phyloP scores from a whole-genome alignment of 2,888 invertebrate genomes.

The Eristalis pertinax region DNA sequence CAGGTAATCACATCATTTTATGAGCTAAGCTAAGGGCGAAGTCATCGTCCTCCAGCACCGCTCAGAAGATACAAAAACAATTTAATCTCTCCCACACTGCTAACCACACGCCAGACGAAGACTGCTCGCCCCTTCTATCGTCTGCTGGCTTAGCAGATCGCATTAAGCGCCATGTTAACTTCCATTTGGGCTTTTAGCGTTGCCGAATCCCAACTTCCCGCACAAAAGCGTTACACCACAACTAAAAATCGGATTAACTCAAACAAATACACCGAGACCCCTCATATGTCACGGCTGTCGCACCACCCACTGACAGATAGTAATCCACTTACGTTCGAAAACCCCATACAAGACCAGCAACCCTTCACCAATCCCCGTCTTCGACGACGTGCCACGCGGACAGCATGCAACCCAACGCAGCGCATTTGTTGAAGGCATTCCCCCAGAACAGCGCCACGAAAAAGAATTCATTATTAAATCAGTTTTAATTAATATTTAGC shows the following conservation, averaged over 20 bases:
- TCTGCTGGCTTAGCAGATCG: background rate
- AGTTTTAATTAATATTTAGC: conserved; percentile 79
- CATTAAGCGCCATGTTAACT: background rate
- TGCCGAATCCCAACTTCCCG: conserved; percentile 11
- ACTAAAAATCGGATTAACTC: conserved; percentile 51
- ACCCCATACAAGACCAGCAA: conserved; percentile 20
- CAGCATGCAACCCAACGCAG: background rate
- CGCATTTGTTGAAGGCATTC: conserved; percentile 41
- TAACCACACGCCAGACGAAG: background rate
- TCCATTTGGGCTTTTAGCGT: background rate
- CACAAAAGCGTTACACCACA: conserved; percentile 27
- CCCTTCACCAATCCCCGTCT: background rate
- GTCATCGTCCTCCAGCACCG: background rate
- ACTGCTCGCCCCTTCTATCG: background rate
- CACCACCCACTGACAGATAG: conserved; percentile 16
- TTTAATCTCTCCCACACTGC: background rate
- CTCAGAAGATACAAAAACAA: background rate
- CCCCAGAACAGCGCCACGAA: conserved; percentile 21
- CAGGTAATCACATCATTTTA: too few relatives aligned
- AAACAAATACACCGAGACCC: conserved; percentile 24
- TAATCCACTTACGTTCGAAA: conserved; percentile 42
- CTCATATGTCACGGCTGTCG: conserved; percentile 12
- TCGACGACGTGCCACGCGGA: background rate
- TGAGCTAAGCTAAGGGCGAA: background rate
- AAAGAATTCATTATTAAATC: conserved; percentile 69